These are phyloP conservation scores for Atherinosoma microstoma DNA, from an alignment of 2,797 vertebrate genomes.

Conservation along the genomic window DNA sequence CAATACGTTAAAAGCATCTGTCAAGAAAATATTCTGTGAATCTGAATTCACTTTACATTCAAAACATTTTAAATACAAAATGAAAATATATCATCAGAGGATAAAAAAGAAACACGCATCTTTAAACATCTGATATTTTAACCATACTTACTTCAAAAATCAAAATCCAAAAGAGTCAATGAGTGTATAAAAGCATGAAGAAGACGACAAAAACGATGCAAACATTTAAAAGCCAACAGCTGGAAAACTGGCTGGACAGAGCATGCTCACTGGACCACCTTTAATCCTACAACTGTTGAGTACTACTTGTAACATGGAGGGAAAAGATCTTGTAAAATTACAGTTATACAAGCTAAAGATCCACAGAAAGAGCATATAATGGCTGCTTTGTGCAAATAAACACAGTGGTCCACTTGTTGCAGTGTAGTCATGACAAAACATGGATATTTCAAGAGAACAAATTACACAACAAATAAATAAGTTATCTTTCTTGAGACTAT, in stretches of 20 bases:
- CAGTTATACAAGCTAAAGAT: constrained; percentile 40
- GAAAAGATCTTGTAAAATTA: constrained; percentile 36
- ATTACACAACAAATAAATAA: constrained; percentile 72
- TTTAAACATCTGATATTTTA: constrained; percentile 25
- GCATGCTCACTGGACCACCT: constrained; percentile 61
- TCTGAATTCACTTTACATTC: constrained; percentile 71
- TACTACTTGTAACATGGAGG: constrained; percentile 20
- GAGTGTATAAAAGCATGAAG: constrained; percentile 14
- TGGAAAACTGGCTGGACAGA: constrained; percentile 51
- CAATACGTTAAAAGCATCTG: constrained; percentile 72
- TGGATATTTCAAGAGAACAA: constrained; percentile 37
- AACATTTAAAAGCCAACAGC: constrained; percentile 15
- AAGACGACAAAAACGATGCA: background rate
- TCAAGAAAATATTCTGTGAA: constrained; percentile 78
- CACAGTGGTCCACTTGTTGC: constrained; percentile 58
- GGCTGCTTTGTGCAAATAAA: constrained; percentile 52
- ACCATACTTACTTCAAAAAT: constrained; percentile 18
- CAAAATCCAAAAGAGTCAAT: constrained; percentile 13
- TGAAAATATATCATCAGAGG: constrained; percentile 60
- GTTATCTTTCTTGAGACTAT: constrained; percentile 36
- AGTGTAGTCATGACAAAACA: constrained; percentile 62
- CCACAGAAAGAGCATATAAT: constrained; percentile 47
- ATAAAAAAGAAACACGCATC: constrained; percentile 43
- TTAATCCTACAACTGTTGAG: constrained; percentile 22
- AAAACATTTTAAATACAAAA: constrained; percentile 77